Evolutionary conservation across 2,797 vertebrate species (phyloP), one percentile per base, ranked within the genome.

Genomic region (Adelosebastes latens): DNA sequence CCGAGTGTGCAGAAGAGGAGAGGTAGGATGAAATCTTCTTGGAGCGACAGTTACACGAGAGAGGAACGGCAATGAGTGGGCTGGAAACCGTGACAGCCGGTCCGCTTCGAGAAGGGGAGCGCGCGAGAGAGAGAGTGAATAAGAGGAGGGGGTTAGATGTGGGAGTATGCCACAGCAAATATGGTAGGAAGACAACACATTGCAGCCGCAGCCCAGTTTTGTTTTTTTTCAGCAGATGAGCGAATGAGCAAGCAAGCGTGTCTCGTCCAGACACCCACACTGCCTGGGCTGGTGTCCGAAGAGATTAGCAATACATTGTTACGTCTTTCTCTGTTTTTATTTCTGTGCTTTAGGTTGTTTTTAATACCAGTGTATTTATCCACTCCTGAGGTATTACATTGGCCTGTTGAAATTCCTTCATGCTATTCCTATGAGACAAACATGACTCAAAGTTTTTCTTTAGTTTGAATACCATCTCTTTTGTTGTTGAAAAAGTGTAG

Each of bases 181-280:
- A 91, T 81, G 79, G 88, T 83, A 84, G 83, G 87, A 87, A 87
- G 87, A 80, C 81, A 77, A 80, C 82, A 81, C 73, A 53, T 65
- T 81, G 76, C 71, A 82, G 90, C 86, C 53, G 24, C 87, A 80
- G 86, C 85, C 85, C 79, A 66, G 88, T 75, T 92, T 85, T 79
- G 2, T 10, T n/a, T 46, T 46, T 2, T n/a, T n/a, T 18, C 76
- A 90, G 85, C 86, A 90, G 90, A 90, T 87, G 89, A 94, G 82
- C 86, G 84, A 90, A 85, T 89, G 89, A 90, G 83, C 85, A 87
- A 90, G 88, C 79, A 61, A 86, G 82, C 55, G 13, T 83, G 87
- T 93, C 91, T 92, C 27, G 81, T 89, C 87, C 91, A 92, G 84
- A 93, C 93, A 85, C 94, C 94, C 92, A 95, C 93, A 79, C 91